Evolutionary conservation across 2,797 vertebrate species (phyloP), one percentile per base, ranked within the genome.

Genomic region (Oceanodroma leucorhoa): DNA sequence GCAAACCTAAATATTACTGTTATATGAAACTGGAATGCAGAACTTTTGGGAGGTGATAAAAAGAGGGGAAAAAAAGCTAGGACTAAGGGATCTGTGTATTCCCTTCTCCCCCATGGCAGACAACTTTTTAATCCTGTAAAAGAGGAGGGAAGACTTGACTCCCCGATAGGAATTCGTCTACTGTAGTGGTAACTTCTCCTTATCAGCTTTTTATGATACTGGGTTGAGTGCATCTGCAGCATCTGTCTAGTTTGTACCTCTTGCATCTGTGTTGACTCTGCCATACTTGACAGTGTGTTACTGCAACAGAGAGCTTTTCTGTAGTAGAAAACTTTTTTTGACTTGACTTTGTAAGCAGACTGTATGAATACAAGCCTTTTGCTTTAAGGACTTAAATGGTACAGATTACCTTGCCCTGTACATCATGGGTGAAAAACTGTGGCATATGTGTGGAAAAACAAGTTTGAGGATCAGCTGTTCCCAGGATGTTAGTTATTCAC

Each of bases 1-100:
- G 10, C 30, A 71, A 85, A 69, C 30, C 29, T 92, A 51, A 89
- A 54, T 54, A 20, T 53, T 87, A 21, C 38, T 72, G 24, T 64
- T 83, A 60, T 30, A 32, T 65, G 76, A 70, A 92, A 40, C 26
- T 90, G 76, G 46, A 88, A 75, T 69, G 72, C 8, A 7, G n/a
- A 93, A 71, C 29, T 32, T 76, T 58, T 48, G 13, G 36, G 40
- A 48, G 20, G 15, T 46, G 19, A 38, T 32, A 24, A 16, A 45
- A 18, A 9, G 10, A 10, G 10, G 0, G 8, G 0, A 2, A 1
- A 0, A 21, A 27, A 54, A 76, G 20, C 32, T 45, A 41, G 27
- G 9, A 11, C 34, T 60, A 36, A 41, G n/a, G 18, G 32, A 43
- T 57, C 45, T 83, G 9, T 82, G 13, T 80, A 60, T 82, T 90